Base-by-base conservation (phyloP, 2,888 invertebrate species). In the Resseliella maxima region DNA sequence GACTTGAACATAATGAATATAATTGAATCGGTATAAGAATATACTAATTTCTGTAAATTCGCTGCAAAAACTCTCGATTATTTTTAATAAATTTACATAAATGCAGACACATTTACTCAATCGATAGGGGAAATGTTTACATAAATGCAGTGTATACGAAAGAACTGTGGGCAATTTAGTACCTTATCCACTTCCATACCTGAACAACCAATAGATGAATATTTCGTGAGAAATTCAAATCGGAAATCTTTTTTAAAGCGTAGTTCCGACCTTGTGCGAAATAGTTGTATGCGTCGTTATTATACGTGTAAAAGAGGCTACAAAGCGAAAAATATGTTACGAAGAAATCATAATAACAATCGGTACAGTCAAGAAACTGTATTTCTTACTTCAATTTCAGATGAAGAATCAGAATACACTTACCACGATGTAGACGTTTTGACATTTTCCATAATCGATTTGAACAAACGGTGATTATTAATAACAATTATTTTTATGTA, bases 241-340 rank as follows among this genome's bases (percentile, higher is more conserved):
- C 35, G 81, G 18, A 31, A 81, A 81, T 81, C 81, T 21, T 81
- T 81, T 36, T 18, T 81, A 36, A 35, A 36, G 36, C 81, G 81
- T 18, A 81, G 81, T 81, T 81, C 35, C 35, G 18, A 81, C 35
- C 1, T 21, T 5, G 35, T 81, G 10, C 81, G 81, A 8, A 81
- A 36, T 3, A 81, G 35, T 81, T 35, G 35, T 18, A 15, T 81
- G 12, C 35, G 36, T 81, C 35, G 21, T 21, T 10, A 18, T 12
- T 1, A 36, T 81, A 3, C 35, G 18, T 36, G 21, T 10, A 8
- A 15, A 5, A 81, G 5, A 81, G 2, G 36, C 8, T 81, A 5
- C 18, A 81, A 81, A 81, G 21, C 21, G 10, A 18, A 36, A 36
- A 35, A 15, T 5, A 35, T 81, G 1, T 36, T 59, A 36, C 10